phyloP scores from a whole-genome alignment of 1,140 invertebrate genomes.

The Helicoverpa zea region DNA sequence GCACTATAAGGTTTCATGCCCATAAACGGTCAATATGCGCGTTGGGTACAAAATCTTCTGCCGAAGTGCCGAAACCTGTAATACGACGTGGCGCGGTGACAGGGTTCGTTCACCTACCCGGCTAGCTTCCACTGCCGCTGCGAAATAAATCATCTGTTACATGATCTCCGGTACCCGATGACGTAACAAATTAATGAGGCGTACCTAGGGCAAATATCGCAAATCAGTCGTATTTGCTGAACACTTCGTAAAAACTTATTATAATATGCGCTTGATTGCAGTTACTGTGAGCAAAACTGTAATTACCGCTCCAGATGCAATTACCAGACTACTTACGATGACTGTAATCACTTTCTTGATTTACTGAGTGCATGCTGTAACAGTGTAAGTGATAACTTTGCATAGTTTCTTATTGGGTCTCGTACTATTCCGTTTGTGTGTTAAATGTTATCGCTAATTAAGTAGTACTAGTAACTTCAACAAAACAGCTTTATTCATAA shows the following conservation, averaged over 20 bases:
- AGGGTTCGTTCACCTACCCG: slow-evolving; percentile 81
- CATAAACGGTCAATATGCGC: slow-evolving; percentile 76
- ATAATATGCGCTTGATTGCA: slow-evolving; percentile 38
- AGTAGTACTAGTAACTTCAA: background rate
- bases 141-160: slow-evolving; percentile 77
- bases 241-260: slow-evolving; percentile 23
- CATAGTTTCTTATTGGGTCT: slow-evolving; percentile 16
- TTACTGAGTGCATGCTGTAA: slow-evolving; percentile 8
- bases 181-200: slow-evolving; percentile 62
- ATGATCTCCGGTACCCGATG: slow-evolving; percentile 59
- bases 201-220: slow-evolving; percentile 17
- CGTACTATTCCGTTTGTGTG: background rate
- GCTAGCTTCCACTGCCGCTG: slow-evolving; percentile 56
- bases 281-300: slow-evolving; percentile 6
- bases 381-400: slow-evolving; percentile 15
- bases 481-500: too few species aligned
- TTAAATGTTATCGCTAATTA: background rate
- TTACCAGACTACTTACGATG: slow-evolving; percentile 13
- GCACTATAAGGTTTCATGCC: slow-evolving; percentile 63
- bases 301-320: slow-evolving; percentile 18
- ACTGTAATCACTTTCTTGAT: slow-evolving; percentile 31
- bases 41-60: slow-evolving; percentile 72
- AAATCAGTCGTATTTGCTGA: slow-evolving; percentile 20
- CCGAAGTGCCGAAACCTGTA: slow-evolving; percentile 79
- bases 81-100: slow-evolving; percentile 72